These are phyloP conservation scores for Xanthia icteritia DNA, from an alignment of 2,888 invertebrate genomes.

Conservation along the genomic window DNA sequence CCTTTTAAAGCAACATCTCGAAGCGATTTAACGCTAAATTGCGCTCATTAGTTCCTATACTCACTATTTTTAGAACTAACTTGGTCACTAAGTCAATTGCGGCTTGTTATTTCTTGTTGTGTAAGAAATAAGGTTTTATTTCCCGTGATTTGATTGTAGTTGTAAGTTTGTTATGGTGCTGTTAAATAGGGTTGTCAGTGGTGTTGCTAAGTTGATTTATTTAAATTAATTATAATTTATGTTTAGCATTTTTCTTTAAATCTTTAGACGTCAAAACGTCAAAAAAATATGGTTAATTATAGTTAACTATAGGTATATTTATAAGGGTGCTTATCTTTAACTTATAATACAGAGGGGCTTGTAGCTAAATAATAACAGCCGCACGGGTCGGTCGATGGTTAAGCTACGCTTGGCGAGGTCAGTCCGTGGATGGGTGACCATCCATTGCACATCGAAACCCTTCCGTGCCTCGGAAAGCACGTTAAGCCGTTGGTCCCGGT, in stretches of 20 bases:
- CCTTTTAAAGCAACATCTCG: slow-evolving; percentile 62
- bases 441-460: too few species aligned
- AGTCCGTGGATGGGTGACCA: too few species aligned
- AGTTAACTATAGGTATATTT: too few species aligned
- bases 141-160: slow-evolving; percentile 33
- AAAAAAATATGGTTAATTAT: too few species aligned
- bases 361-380: too few species aligned
- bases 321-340: too few species aligned
- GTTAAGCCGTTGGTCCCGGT: too few species aligned
- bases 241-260: neutral
- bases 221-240: slow-evolving; percentile 1
- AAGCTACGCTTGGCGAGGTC: too few species aligned
- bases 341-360: too few species aligned
- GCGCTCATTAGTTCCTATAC: slow-evolving; percentile 71
- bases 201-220: slow-evolving; percentile 14
- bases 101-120: slow-evolving; percentile 18
- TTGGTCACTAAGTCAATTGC: slow-evolving; percentile 37
- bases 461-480: too few species aligned
- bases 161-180: slow-evolving; percentile 22
- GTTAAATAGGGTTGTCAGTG: slow-evolving; percentile 50
- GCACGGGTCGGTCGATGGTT: too few species aligned
- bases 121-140: slow-evolving; percentile 38
- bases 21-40: slow-evolving; percentile 71
- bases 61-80: slow-evolving; percentile 72
- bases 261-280: too few species aligned